Evolutionary conservation across 2,113 vertebrate species (phyloP).

Genomic region (Pardalotus punctatus): DNA sequence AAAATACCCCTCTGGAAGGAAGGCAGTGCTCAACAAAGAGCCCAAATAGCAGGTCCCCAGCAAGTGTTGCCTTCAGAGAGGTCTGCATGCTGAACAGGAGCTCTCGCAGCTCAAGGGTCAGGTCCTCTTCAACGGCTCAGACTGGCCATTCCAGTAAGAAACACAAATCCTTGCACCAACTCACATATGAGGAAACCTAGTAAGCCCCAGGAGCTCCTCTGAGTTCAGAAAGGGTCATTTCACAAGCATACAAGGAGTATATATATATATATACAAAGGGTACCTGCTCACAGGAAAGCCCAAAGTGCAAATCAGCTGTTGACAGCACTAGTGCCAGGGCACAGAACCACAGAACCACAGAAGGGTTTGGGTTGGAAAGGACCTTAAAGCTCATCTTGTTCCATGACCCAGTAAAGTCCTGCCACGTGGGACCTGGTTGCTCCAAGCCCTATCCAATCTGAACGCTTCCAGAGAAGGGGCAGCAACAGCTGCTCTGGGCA

Average conservation of each 20-base stretch:
- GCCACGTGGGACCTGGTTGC: neutral
- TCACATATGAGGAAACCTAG: neutral
- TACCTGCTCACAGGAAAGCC: neutral
- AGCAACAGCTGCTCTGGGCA: neutral
- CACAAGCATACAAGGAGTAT: accelerated
- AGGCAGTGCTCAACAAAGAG: neutral
- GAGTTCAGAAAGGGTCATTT: neutral
- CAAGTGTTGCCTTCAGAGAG: neutral
- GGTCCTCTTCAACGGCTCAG: neutral
- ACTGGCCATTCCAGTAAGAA: neutral
- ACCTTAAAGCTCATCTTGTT: neutral
- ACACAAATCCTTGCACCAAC: neutral
- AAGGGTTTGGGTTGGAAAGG: neutral
- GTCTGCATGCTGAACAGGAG: neutral
- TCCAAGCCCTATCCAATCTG: neutral
- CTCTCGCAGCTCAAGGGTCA: neutral
- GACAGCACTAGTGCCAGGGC: neutral
- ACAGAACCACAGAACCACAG: neutral
- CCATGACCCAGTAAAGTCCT: neutral
- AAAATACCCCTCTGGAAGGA: neutral
- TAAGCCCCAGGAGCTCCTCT: neutral
- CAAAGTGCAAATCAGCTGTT: neutral
- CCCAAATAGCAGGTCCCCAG: neutral
- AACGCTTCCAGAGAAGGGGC: neutral
- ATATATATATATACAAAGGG: too few species aligned